phyloP scores from a whole-genome alignment of 64 coral and sea anemone genomes.

The Pocillopora damicornis region DNA sequence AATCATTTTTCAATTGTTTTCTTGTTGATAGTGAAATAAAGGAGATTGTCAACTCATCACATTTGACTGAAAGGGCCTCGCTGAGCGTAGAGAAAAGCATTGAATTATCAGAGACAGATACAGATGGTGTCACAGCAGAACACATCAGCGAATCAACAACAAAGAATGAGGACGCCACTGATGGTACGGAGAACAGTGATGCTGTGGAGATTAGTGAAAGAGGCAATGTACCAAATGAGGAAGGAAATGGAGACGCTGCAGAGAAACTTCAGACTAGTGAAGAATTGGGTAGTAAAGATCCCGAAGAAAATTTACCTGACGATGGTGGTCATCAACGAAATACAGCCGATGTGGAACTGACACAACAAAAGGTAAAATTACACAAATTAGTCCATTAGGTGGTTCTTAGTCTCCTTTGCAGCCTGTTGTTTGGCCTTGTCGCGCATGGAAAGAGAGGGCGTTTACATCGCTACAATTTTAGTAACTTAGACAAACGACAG shows the following conservation, averaged over 20 bases:
- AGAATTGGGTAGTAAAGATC: neutral
- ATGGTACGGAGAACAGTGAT: neutral
- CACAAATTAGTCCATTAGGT: neutral
- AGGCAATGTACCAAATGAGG: neutral
- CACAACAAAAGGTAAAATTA: neutral
- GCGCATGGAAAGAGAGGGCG: too few relatives aligned
- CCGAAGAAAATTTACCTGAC: neutral
- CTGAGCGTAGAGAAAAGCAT: neutral
- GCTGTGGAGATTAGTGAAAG: neutral
- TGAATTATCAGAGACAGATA: neutral
- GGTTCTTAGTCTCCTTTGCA: neutral
- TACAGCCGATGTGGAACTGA: neutral
- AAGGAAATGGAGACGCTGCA: neutral
- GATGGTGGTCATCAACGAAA: neutral
- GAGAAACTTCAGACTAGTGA: neutral
- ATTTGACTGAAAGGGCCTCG: neutral
- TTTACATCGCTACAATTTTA: too few relatives aligned
- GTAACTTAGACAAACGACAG: too few relatives aligned
- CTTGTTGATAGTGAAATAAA: conserved; percentile 10
- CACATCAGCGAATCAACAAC: neutral
- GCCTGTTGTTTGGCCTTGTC: too few relatives aligned
- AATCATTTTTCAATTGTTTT: neutral
- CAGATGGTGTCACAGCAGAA: neutral
- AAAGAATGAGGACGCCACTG: neutral
- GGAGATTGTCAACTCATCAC: conserved; percentile 6